Evolutionary conservation across 2,113 vertebrate species (phyloP), one percentile per base, ranked within the genome.

Genomic region (Ammospiza nelsoni): DNA sequence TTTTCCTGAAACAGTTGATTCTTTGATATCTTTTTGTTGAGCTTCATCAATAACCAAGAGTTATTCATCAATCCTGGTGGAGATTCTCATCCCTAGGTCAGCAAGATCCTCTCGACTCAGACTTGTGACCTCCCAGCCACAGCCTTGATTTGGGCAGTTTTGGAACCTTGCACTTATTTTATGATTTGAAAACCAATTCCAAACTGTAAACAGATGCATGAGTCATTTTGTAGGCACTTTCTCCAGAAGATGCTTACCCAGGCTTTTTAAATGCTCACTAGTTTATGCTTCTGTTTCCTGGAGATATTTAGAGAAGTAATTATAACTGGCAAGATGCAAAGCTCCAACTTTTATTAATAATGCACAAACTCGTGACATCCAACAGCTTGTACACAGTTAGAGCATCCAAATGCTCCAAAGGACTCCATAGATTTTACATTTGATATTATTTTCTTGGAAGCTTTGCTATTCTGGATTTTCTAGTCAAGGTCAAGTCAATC

Each of bases 261-360:
- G 31, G 65, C 29, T 52, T 82, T 87, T 93, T 74, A 61, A 92
- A 83, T 59, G 29, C 39, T 89, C 28, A 18, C 55, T 85, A 19
- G 62, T 80, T 94, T 85, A 75, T 74, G 43, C 27, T 92, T 85
- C 89, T 72, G 35, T 83, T 89, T 94, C 92, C 88, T 87, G 72
- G 71, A 86, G 92, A 87, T 93, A 91, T 89, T 95, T 93, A 92
- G 61, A 93, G 89, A 93, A 93, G 78, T 84, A 90, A 92, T 92
- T 90, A 92, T 82, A 75, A 86, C 35, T 44, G 46, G 48, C 51
- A 86, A 65, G 79, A 90, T 67, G 48, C 61, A 89, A 77, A 92
- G 76, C 43, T 89, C 39, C 68, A 61, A 28, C 68, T 95, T 95
- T 74, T 83, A 92, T 96, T 93, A 94, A 92, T 94, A 95, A 92